A percentile compares a stretch with the other conserved stretches of the same genome.
phyloP scores from a whole-genome alignment of 2,888 invertebrate genomes.

The Drosophila robusta region DNA sequence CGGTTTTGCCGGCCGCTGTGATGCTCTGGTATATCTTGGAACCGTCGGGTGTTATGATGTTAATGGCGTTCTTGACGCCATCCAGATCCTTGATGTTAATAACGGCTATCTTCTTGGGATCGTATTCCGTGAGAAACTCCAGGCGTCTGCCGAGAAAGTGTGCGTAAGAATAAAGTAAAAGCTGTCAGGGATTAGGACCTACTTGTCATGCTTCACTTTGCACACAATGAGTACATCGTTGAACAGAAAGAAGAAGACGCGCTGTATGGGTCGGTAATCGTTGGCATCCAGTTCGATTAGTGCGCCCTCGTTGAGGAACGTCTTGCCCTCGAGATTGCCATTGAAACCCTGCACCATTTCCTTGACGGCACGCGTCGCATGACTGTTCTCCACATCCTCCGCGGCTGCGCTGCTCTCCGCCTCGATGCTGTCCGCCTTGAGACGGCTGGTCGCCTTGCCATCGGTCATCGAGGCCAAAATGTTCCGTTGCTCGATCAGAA shows the following conservation, averaged over 20 bases:
- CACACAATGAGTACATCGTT: slow-evolving; percentile 96
- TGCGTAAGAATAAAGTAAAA: neutral
- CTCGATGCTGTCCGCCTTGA: slow-evolving; percentile 68
- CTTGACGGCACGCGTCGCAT: slow-evolving; percentile 87
- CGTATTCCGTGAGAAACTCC: slow-evolving; percentile 84
- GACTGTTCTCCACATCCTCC: slow-evolving; percentile 87
- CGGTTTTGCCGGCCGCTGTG: slow-evolving; percentile 90
- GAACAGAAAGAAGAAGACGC: slow-evolving; percentile 96
- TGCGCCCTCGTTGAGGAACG: slow-evolving; percentile 96
- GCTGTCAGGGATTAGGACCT: neutral
- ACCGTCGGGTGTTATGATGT: slow-evolving; percentile 96
- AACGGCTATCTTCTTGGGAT: slow-evolving; percentile 93
- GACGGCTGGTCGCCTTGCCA: slow-evolving; percentile 87
- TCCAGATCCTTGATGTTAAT: slow-evolving; percentile 97
- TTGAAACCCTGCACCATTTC: slow-evolving; percentile 90
- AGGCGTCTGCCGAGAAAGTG: slow-evolving; percentile 74
- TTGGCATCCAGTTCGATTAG: slow-evolving; percentile 95
- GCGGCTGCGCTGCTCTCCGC: slow-evolving; percentile 57
- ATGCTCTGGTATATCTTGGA: slow-evolving; percentile 96
- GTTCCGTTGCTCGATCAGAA: slow-evolving; percentile 95
- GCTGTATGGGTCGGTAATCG: slow-evolving; percentile 93
- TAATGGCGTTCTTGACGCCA: slow-evolving; percentile 96
- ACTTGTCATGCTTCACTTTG: slow-evolving; percentile 87
- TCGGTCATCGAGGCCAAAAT: slow-evolving; percentile 91
- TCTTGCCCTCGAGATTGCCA: slow-evolving; percentile 84